A percentile compares a stretch with the other conserved stretches of the same genome.
phyloP scores from a whole-genome alignment of 2,113 vertebrate genomes.

The Chaetodon trifascialis region DNA sequence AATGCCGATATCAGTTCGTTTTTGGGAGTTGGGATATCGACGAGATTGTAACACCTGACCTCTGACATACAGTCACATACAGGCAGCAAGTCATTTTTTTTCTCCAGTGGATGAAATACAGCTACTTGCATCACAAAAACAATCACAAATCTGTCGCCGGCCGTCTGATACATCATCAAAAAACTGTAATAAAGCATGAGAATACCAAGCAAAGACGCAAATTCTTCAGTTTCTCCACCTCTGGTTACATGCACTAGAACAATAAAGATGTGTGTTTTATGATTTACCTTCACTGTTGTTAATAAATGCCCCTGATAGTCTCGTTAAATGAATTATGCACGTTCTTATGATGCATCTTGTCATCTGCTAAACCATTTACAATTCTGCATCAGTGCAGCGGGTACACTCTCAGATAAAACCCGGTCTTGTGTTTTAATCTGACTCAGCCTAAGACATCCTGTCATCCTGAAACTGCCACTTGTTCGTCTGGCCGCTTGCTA shows the following conservation, averaged over 20 bases:
- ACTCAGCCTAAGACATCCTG: background rate
- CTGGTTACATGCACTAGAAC: background rate
- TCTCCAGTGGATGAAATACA: background rate
- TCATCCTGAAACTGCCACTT: background rate
- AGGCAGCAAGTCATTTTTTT: background rate
- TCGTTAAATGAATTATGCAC: no score
- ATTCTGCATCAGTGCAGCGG: no score
- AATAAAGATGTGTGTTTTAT: background rate
- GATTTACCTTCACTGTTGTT: no score
- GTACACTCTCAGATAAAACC: no score
- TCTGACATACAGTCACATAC: background rate
- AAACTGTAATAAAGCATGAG: background rate
- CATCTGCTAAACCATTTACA: no score
- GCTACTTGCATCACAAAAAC: background rate
- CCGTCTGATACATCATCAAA: background rate
- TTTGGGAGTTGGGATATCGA: constrained; percentile 10
- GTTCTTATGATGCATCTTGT: no score
- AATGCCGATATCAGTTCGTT: constrained; percentile 25
- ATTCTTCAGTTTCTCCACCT: background rate
- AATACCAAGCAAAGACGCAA: background rate
- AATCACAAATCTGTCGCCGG: background rate
- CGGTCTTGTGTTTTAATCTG: background rate
- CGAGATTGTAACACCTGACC: background rate
- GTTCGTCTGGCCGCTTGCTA: background rate
- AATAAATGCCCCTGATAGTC: no score